Base-by-base conservation (phyloP, 2,888 invertebrate species). In the Adelognathus sp. region DNA sequence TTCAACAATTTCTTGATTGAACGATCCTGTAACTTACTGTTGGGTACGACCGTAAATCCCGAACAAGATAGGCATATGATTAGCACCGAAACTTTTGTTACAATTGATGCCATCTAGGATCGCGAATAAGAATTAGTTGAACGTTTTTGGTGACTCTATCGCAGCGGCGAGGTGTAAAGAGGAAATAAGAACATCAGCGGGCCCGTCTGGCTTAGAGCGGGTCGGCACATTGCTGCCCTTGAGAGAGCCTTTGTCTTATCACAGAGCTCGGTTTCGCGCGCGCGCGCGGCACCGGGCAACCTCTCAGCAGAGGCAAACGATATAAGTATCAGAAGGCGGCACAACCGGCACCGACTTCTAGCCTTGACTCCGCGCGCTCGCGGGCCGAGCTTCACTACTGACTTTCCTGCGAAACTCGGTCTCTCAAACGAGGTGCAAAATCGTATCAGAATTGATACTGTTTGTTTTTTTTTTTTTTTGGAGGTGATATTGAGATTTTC, bases 171-270 rank as follows among this genome's bases (percentile, higher is more conserved):
- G n/a, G n/a, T n/a, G n/a, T n/a, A n/a, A n/a, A n/a, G n/a, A n/a
- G n/a, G n/a, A n/a, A n/a, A n/a, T 56, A 56, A 63, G 46, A 46
- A 46, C 21, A 46, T 9, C 56, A 31, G 56, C 50, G 56, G 39
- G n/a, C 27, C 41, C 36, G 61, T 3, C 50, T 71, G 73, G 79
- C 79, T 76, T 72, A 76, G 72, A 76, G 56, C 41, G 18, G 36
- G 80, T 84, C 77, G 78, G 79, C 84, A 33, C n/a, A n/a, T n/a
- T 44, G 69, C 27, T 81, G 88, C 88, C 88, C 89, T 89, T 89
- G 88, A 88, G 86, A 84, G 83, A 87, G 86, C 86, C 88, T 90
- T 89, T 89, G 89, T 89, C 88, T 90, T 90, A 90, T 90, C 90
- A 88, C 83, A 82, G 76, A n/a, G 84, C 76, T 82, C 79, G 84